Conservation (phyloP, 2,797 vertebrate species). For the Myotis pilosus region DNA sequence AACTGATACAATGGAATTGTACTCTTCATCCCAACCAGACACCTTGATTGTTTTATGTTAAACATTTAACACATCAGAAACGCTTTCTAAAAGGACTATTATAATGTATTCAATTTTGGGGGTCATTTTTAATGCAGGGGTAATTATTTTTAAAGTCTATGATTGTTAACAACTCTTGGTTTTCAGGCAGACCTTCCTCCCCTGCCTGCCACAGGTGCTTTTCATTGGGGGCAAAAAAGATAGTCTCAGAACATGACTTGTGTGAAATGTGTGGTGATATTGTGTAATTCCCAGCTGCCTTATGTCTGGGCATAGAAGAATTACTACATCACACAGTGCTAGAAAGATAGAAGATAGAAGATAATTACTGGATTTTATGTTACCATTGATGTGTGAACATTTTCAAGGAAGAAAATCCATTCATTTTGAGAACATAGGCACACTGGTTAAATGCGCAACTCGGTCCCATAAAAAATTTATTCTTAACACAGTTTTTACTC, state of each 20-base stretch:
- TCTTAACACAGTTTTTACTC: slow-evolving; percentile 61
- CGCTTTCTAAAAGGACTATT: slow-evolving; percentile 21
- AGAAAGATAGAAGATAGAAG: slow-evolving; percentile 76
- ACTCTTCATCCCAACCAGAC: neutral
- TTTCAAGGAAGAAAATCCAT: slow-evolving; percentile 78
- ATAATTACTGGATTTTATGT: slow-evolving; percentile 82
- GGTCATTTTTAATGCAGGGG: neutral
- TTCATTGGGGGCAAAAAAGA: slow-evolving; percentile 43
- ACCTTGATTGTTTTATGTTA: slow-evolving; percentile 49
- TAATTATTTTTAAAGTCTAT: slow-evolving; percentile 30
- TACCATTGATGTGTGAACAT: slow-evolving; percentile 78
- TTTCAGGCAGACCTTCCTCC: neutral
- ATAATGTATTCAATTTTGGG: slow-evolving; percentile 31
- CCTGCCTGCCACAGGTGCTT: neutral
- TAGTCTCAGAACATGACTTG: slow-evolving; percentile 1
- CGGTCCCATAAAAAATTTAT: slow-evolving; percentile 69
- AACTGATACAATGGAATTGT: slow-evolving; percentile 62
- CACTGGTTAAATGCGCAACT: slow-evolving; percentile 74
- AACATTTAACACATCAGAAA: slow-evolving; percentile 48
- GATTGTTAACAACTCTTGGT: neutral
- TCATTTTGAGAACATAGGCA: slow-evolving; percentile 74
- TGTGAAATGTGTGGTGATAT: slow-evolving; percentile 72
- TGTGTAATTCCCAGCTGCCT: slow-evolving; percentile 74
- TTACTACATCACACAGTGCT: slow-evolving; percentile 59
- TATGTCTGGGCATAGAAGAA: slow-evolving; percentile 77